Percentiles rank a stretch among this genome's conserved stretches.
phyloP scores from a whole-genome alignment of 2,797 vertebrate genomes.

The Cetoscarus ocellatus region DNA sequence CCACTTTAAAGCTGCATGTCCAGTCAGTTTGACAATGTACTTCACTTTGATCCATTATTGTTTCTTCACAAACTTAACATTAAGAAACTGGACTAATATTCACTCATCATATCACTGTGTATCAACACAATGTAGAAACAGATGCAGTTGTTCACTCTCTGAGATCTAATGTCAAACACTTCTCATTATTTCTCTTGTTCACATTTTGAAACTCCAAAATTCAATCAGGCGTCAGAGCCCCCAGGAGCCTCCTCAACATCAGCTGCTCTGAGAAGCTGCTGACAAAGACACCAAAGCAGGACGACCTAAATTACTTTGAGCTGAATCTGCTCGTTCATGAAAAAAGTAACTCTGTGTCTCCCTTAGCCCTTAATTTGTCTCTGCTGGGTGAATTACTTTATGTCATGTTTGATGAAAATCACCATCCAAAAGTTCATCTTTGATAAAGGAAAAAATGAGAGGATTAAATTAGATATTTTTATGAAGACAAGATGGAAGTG shows the following conservation, averaged over 20 bases:
- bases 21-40: no score
- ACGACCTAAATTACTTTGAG: slow-evolving; percentile 39
- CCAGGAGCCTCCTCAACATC: slow-evolving; percentile 15
- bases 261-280: slow-evolving; percentile 35
- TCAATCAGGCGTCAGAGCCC: slow-evolving; percentile 34
- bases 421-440: slow-evolving; percentile 3
- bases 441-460: slow-evolving; percentile 22
- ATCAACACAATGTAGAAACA: no score
- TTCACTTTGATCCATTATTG: no score
- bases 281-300: slow-evolving; percentile 37
- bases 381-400: slow-evolving; percentile 19
- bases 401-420: slow-evolving; percentile 30
- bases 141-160: no score
- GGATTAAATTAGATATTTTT: no score
- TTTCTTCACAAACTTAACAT: no score
- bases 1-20: no score
- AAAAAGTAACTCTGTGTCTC: slow-evolving; percentile 33
- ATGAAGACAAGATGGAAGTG: no score
- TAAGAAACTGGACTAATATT: no score
- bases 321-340: slow-evolving; percentile 34
- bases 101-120: no score
- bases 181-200: slow-evolving; percentile 7
- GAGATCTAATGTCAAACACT: slow-evolving; percentile 2
- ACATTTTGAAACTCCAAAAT: slow-evolving; percentile 15
- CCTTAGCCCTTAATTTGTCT: slow-evolving; percentile 9